Evolutionary conservation across 2,888 invertebrate species (phyloP).

Genomic region (Epinotia ramella): DNA sequence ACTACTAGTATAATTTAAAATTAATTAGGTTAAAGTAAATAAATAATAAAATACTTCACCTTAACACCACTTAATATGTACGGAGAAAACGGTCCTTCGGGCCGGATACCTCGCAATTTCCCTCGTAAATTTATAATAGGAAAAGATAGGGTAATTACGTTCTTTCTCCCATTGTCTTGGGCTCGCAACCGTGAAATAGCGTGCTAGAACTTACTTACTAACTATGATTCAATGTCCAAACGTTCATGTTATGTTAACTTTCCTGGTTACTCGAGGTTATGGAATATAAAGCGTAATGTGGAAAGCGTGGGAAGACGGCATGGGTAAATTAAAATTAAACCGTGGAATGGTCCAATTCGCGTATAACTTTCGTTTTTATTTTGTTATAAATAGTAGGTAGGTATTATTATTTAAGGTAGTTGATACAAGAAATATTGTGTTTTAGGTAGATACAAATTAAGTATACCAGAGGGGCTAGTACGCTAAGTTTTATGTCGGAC

Average conservation of each 20-base stretch:
- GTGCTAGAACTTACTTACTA: slow-evolving; percentile 48
- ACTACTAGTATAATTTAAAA: too few species aligned
- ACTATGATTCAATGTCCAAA: slow-evolving; percentile 43
- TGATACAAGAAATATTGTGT: too few species aligned
- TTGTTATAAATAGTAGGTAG: neutral
- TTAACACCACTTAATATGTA: neutral
- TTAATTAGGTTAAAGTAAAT: too few species aligned
- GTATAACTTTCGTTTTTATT: slow-evolving; percentile 37
- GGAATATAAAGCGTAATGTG: slow-evolving; percentile 29
- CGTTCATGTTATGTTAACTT: slow-evolving; percentile 32
- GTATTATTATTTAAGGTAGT: too few species aligned
- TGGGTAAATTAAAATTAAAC: slow-evolving; percentile 54
- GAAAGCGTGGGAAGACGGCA: slow-evolving; percentile 45
- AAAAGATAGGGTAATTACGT: slow-evolving; percentile 63
- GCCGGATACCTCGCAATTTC: slow-evolving; percentile 29
- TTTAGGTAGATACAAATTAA: too few species aligned
- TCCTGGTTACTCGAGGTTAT: slow-evolving; percentile 28
- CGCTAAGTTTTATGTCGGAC: too few species aligned
- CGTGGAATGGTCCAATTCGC: slow-evolving; percentile 50
- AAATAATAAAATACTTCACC: too few species aligned
- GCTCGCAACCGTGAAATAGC: slow-evolving; percentile 73
- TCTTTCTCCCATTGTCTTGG: slow-evolving; percentile 81
- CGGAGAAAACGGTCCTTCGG: slow-evolving; percentile 31
- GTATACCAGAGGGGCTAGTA: too few species aligned
- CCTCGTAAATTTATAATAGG: slow-evolving; percentile 51